A percentile compares a stretch with the other conserved stretches of the same genome.
phyloP scores from a whole-genome alignment of 2,888 invertebrate species.

The Caenorhabditis wallacei region DNA sequence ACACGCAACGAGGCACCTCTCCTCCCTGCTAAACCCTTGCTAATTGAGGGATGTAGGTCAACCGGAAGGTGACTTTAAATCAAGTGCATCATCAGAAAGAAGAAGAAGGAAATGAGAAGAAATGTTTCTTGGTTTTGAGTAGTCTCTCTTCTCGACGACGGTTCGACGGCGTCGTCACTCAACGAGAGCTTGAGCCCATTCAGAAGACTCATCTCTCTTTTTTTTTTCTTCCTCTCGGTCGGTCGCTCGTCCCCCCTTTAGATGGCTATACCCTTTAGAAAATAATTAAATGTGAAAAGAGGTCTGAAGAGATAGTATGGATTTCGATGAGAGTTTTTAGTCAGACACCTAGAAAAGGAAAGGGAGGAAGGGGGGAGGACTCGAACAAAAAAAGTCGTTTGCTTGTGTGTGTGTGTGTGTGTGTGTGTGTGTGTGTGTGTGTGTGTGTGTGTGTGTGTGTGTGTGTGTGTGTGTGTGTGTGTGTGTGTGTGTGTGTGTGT shows the following conservation, averaged over 20 bases:
- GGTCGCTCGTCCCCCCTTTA: conserved; percentile 26
- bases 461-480: conserved; percentile 41
- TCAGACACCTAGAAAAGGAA: conserved; percentile 33
- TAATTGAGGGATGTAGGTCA: conserved; percentile 36
- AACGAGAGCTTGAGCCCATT: conserved; percentile 52
- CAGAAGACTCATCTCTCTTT: conserved; percentile 56
- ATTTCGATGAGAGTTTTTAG: conserved; percentile 43
- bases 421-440: conserved; percentile 41
- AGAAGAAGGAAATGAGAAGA: conserved; percentile 28
- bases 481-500: conserved; percentile 41
- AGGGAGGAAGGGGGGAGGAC: not conserved
- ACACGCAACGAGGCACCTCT: conserved; percentile 5
- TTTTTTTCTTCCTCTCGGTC: conserved; percentile 1
- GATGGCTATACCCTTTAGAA: conserved; percentile 65
- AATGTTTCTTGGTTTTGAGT: not conserved
- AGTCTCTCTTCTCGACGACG: not conserved
- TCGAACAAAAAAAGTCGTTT: conserved; percentile 61
- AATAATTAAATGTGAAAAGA: conserved; percentile 62
- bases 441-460: conserved; percentile 41
- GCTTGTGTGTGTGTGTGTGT: conserved; percentile 43
- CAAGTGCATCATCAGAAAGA: conserved; percentile 37
- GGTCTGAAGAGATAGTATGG: conserved; percentile 45
- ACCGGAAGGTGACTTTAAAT: conserved; percentile 32
- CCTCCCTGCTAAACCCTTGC: not conserved
- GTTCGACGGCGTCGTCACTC: conserved; percentile 30